phyloP scores from a whole-genome alignment of 1,140 invertebrate species.

The Apis laboriosa region DNA sequence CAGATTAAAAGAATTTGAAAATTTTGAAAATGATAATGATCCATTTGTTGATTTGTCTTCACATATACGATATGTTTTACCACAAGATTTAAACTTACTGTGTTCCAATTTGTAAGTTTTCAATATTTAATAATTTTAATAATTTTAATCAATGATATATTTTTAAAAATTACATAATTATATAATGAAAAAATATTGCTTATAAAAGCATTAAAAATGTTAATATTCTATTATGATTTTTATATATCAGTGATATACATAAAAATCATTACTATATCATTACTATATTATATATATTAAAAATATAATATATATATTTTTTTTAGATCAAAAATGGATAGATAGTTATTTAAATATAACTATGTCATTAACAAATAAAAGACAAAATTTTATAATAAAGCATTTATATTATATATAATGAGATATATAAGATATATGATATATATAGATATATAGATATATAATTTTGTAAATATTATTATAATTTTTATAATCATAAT shows the following conservation, averaged over 20 bases:
- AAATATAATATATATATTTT: neutral
- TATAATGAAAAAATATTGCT: neutral
- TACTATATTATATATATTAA: neutral
- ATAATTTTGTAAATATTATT: too few species aligned
- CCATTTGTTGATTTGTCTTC: conserved; percentile 8
- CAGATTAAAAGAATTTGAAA: conserved; percentile 26
- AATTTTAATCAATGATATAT: neutral
- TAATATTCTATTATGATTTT: neutral
- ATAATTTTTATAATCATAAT: too few species aligned
- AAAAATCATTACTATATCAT: neutral
- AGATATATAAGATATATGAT: too few species aligned
- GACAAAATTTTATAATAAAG: neutral
- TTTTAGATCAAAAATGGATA: neutral
- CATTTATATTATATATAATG: neutral
- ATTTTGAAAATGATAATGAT: conserved; percentile 1
- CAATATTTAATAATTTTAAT: too few species aligned
- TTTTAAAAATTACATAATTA: neutral
- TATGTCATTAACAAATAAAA: neutral
- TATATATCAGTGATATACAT: neutral
- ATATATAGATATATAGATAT: too few species aligned
- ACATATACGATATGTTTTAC: conserved; percentile 12
- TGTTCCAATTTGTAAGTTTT: conserved; percentile 28
- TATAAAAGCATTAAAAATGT: neutral
- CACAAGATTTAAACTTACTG: conserved; percentile 16
- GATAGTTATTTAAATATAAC: neutral